phyloP scores from a whole-genome alignment of 2,888 invertebrate species.

The Calameuta idolon region DNA sequence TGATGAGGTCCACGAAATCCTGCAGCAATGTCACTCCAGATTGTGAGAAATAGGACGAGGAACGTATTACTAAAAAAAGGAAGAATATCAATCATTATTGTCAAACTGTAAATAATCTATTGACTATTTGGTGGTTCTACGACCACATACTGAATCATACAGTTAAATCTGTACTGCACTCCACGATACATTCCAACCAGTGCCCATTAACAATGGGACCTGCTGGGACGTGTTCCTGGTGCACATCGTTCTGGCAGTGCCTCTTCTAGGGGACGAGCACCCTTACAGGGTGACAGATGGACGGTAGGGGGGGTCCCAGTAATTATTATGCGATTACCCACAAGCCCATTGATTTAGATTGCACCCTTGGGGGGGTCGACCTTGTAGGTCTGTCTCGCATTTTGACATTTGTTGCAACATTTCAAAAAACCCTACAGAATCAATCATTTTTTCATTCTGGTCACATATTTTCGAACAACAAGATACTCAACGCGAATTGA shows the following conservation, averaged over 20 bases:
- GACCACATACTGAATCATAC: neutral
- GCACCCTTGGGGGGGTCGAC: slow-evolving; percentile 54
- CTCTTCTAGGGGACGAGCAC: slow-evolving; percentile 44
- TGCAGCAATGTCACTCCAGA: slow-evolving; percentile 36
- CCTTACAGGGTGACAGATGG: slow-evolving; percentile 61
- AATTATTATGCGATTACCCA: slow-evolving; percentile 67
- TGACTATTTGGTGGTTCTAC: neutral
- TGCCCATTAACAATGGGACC: slow-evolving; percentile 57
- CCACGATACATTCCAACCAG: slow-evolving; percentile 1
- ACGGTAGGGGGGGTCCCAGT: slow-evolving; percentile 61
- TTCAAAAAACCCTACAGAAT: too few relatives aligned
- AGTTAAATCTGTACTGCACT: neutral
- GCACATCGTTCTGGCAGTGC: slow-evolving; percentile 42
- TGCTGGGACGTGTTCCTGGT: slow-evolving; percentile 56
- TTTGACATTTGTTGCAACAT: slow-evolving; percentile 43
- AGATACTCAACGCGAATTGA: neutral
- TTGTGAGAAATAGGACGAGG: slow-evolving; percentile 35
- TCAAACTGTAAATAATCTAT: too few relatives aligned
- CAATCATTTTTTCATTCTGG: too few relatives aligned
- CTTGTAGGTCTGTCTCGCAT: slow-evolving; percentile 32
- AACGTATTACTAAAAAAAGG: slow-evolving; percentile 30
- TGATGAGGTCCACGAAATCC: slow-evolving; percentile 75
- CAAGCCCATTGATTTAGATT: slow-evolving; percentile 67
- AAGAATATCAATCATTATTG: too few relatives aligned
- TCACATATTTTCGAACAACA: too few relatives aligned